Evolutionary conservation across 2,888 invertebrate species (phyloP).

Genomic region (Fragum fragum): DNA sequence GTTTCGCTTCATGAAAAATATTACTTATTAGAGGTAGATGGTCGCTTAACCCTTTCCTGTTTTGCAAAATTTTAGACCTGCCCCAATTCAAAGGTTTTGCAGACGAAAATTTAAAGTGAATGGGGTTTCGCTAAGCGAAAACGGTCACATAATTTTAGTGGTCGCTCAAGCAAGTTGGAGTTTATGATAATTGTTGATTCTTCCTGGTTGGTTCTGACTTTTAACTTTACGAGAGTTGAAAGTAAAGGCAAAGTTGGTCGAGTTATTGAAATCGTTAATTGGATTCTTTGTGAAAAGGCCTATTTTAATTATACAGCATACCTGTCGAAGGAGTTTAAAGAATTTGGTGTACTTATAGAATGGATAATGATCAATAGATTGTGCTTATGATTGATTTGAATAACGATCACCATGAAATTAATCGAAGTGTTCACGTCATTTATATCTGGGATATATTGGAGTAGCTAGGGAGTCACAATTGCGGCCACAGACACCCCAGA

Average conservation of each 20-base stretch:
- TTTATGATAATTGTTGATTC: no score
- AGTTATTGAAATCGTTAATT: background rate
- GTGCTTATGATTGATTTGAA: background rate
- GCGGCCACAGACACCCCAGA: conserved; percentile 58
- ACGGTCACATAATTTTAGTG: no score
- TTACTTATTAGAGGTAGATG: no score
- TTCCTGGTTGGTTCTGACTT: no score
- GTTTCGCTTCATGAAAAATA: no score
- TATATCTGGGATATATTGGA: background rate
- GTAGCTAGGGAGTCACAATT: conserved; percentile 5
- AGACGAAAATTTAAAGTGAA: no score
- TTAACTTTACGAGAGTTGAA: background rate
- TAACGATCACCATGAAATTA: background rate
- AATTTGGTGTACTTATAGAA: background rate
- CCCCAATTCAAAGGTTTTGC: no score
- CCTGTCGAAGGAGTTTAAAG: no score
- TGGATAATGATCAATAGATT: background rate
- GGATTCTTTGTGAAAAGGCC: background rate
- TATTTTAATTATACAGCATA: background rate
- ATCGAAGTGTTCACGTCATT: background rate
- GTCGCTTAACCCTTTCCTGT: no score
- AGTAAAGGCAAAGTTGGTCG: background rate
- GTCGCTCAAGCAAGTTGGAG: no score
- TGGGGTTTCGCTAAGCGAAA: no score
- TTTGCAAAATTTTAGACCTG: no score